Percentiles rank a stretch among this genome's conserved stretches.
These are phyloP conservation scores for Orchesella cincta DNA, from an alignment of 1,140 invertebrate genomes.

Conservation along the genomic window DNA sequence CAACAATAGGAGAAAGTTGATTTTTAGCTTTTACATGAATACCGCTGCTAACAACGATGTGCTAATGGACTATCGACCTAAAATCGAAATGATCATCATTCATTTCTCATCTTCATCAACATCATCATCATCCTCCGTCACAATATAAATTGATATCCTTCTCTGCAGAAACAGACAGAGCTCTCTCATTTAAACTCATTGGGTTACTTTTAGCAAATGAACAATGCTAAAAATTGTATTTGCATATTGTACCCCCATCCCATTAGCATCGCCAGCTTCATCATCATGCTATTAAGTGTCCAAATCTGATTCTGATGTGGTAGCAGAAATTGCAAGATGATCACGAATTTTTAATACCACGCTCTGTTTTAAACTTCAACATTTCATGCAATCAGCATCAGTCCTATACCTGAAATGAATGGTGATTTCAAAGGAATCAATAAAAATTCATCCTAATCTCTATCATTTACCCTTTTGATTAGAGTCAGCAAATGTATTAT, in stretches of 20 bases:
- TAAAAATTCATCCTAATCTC: background rate
- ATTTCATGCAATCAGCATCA: background rate
- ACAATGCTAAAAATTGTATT: background rate
- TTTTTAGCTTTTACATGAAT: conserved; percentile 14
- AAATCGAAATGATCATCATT: conserved; percentile 22
- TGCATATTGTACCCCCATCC: background rate
- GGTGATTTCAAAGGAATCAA: background rate
- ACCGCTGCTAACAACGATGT: background rate
- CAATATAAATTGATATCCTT: background rate
- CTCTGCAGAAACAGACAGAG: background rate
- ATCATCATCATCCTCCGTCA: background rate
- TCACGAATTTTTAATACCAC: too few relatives aligned
- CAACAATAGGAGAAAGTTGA: conserved; percentile 28
- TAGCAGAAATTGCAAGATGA: too few relatives aligned
- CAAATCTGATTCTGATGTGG: too few relatives aligned
- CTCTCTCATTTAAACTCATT: conserved; percentile 11
- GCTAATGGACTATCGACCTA: conserved; percentile 26
- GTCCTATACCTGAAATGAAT: background rate
- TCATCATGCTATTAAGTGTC: background rate
- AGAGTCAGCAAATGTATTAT: too few relatives aligned
- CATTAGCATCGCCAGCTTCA: background rate
- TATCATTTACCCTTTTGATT: background rate
- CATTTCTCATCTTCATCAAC: background rate
- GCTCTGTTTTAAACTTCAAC: too few relatives aligned
- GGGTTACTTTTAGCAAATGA: conserved; percentile 5